Conservation (phyloP, 2,888 invertebrate species). For the Abrostola triplasia region DNA sequence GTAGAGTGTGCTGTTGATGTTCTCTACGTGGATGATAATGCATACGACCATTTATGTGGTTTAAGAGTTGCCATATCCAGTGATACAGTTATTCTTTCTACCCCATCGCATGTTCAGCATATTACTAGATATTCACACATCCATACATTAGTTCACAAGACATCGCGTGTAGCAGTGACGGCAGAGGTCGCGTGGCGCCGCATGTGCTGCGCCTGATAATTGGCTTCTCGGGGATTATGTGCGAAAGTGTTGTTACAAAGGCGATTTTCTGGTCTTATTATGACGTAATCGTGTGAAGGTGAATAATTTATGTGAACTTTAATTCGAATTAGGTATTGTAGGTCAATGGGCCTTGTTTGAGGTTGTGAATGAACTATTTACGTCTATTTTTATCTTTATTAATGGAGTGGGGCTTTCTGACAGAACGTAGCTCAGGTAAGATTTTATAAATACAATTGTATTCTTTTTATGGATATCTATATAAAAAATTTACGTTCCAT, state of each 20-base stretch:
- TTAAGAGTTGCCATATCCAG: conserved; percentile 22
- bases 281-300: conserved; percentile 54
- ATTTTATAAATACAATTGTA: no score
- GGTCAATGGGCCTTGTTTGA: conserved; percentile 28
- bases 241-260: conserved; percentile 64
- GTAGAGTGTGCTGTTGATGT: not conserved
- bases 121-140: conserved; percentile 36
- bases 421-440: no score
- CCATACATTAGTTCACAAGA: conserved; percentile 41
- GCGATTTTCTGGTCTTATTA: conserved; percentile 49
- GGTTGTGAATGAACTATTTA: conserved; percentile 12
- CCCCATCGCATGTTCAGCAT: conserved; percentile 25
- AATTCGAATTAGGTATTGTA: conserved; percentile 41
- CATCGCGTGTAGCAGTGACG: conserved; percentile 56
- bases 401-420: not conserved
- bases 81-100: not conserved
- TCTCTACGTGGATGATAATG: no score
- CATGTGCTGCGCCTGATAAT: conserved; percentile 59
- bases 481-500: no score
- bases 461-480: no score
- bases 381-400: not conserved
- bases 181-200: conserved; percentile 58
- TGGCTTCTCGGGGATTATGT: conserved; percentile 65
- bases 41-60: no score
- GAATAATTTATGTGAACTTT: conserved; percentile 49